Base-by-base conservation (phyloP, 1,140 invertebrate species). In the Zaprionus camerounensis region DNA sequence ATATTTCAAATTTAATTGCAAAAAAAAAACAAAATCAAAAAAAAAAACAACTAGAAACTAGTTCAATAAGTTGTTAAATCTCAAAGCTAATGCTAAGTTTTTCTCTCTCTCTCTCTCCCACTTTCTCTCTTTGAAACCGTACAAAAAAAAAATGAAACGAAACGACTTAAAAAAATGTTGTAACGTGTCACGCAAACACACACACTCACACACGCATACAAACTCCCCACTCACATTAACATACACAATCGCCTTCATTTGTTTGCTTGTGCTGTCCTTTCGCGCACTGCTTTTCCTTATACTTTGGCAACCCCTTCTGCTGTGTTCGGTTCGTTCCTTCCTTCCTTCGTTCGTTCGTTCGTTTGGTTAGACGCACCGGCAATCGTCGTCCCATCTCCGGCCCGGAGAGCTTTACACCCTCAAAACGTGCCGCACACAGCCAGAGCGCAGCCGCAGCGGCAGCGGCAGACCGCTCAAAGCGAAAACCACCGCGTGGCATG, bases 401-500 rank as follows among this genome's bases (percentile, higher is more conserved):
- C 93, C 91, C 96, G 94, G 91, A 93, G 76, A 73, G 74, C 69
- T 65, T 78, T 56, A 62, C 68, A 56, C 92, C 92, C 36, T 91
- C 92, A 58, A 93, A 93, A 83, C 84, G 93, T 67, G 82, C 80
- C 64, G 81, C 91, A 9, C 87, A 82, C 61, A 91, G 93, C 69
- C 94, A 95, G 85, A 38, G n/a, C n/a, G 41, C 41, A 46, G 41
- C 41, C 41, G 77, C 78, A 2, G 63, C 79, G 13, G 71, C 63
- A 17, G 95, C 79, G 13, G 71, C 63, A 17, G 95, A 96, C 93
- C 95, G 96, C 56, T 96, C 98, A 94, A 98, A 98, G 94, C 95
- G 97, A 90, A 97, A 97, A 92, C 97, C 98, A 74, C 98, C 98
- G 34, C 96, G 97, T 76, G 98, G 98, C 93, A 98, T 99, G 96